Evolutionary conservation across 2,113 vertebrate genomes (phyloP), one percentile per base, ranked within the genome.

Genomic region (Ameiurus melas): DNA sequence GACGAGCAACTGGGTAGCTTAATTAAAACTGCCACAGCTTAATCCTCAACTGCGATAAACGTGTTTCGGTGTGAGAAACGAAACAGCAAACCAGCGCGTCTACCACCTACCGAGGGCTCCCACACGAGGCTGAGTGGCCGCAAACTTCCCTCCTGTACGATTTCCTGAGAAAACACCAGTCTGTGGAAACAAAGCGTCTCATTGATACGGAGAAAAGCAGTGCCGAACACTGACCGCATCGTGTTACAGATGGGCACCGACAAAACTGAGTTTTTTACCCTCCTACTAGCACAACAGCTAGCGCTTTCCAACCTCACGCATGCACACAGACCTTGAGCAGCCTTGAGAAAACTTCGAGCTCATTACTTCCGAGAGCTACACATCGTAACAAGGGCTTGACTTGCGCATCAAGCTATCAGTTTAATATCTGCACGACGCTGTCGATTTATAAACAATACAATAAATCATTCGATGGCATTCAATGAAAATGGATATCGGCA

Each of bases 1-100:
- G 90, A 89, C 89, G 51, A 87, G 83, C 84, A 86, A 86, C 77
- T 55, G 86, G 90, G 86, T 60, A 85, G 75, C 62, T 83, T 91
- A 91, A 89, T 92, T 92, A 91, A 91, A 89, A 91, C 86, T 86
- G 88, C 84, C 55, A 85, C 89, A 89, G 85, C 89, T 88, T 90
- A 89, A 85, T 91, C 89, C 87, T 82, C 58, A n/a, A 89, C 75
- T 82, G 85, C 85, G 87, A 88, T 85, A 90, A 91, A 90, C 17
- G 71, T 89, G 90, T 90, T 90, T 90, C 68, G 85, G 43, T 89
- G 85, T 51, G 81, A 88, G 84, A 85, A n/a, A 64, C 66, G 47
- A 87, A 86, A 83, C 62, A 83, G 57, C 47, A 55, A 71, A 85
- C 79, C 83, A 89, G 36, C 57, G 5, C 58, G 68, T 66, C 71